Evolutionary conservation across 2,113 vertebrate species (phyloP).

Genomic region (Jaculus jaculus): DNA sequence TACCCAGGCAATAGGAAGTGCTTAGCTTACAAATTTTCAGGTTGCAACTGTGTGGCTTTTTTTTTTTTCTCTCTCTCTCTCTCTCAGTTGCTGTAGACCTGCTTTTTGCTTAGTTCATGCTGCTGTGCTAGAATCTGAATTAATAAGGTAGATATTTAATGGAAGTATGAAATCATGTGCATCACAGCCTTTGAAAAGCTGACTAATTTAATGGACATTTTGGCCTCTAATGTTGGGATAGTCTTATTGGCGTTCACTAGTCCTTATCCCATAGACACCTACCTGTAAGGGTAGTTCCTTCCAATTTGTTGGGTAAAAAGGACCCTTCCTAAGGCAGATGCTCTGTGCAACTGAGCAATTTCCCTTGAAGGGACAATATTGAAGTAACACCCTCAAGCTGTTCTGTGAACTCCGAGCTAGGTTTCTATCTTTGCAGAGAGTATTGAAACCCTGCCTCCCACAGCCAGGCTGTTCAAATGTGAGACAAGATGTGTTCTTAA

Average conservation of each 20-base stretch:
- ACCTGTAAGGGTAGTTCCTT: constrained; percentile 66
- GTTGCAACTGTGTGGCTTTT: constrained; percentile 10
- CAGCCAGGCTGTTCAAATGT: constrained; percentile 46
- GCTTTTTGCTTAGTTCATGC: neutral
- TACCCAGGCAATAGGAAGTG: constrained; percentile 48
- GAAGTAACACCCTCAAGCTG: constrained; percentile 56
- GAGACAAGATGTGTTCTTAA: constrained; percentile 39
- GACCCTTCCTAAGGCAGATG: constrained; percentile 58
- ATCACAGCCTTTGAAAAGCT: constrained; percentile 66
- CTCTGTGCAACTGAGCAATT: constrained; percentile 54
- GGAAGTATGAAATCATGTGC: constrained; percentile 55
- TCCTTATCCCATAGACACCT: constrained; percentile 63
- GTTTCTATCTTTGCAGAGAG: constrained; percentile 52
- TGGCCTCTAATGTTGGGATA: neutral
- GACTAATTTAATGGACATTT: constrained; percentile 52
- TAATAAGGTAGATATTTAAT: constrained; percentile 53
- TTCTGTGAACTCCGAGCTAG: neutral
- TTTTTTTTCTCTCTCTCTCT: neutral
- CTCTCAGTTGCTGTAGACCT: neutral
- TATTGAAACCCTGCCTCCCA: constrained; percentile 52
- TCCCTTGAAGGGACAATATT: constrained; percentile 72
- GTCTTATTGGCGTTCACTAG: constrained; percentile 53
- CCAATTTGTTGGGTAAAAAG: constrained; percentile 60
- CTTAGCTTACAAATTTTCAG: constrained; percentile 48
- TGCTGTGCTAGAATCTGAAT: constrained; percentile 9